Percentiles rank a stretch among this genome's conserved stretches.
These are phyloP conservation scores for Colinus virginianus DNA, from an alignment of 2,113 vertebrate species.

Conservation along the genomic window DNA sequence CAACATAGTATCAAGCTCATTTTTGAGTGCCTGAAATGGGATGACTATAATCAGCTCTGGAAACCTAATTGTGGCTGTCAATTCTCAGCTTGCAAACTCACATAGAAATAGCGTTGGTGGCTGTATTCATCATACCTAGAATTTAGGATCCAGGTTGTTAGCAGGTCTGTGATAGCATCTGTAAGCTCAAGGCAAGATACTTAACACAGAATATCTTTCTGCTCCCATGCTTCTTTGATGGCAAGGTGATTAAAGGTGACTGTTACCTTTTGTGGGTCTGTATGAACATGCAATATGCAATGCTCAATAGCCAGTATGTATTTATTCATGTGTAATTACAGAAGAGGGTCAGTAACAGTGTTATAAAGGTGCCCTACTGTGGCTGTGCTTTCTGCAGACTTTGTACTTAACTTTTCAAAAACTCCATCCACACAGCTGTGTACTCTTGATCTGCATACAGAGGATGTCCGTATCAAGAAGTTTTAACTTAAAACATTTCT, in stretches of 20 bases:
- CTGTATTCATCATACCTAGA: background rate
- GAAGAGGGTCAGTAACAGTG: background rate
- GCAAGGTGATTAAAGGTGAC: background rate
- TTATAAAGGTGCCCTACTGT: background rate
- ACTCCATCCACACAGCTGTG: accelerated
- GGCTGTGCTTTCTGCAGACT: background rate
- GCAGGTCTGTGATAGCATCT: background rate
- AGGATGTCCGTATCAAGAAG: background rate
- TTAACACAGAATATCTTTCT: background rate
- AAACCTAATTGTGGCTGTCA: slow-evolving; percentile 1
- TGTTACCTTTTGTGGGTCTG: background rate
- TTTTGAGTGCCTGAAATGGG: background rate
- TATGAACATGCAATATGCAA: background rate
- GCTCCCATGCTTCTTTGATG: background rate
- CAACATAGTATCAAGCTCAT: background rate
- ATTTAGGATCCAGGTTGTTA: background rate
- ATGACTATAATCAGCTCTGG: background rate
- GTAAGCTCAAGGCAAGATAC: background rate
- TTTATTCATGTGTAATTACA: background rate
- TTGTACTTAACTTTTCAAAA: background rate
- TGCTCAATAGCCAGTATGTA: background rate
- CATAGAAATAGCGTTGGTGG: background rate
- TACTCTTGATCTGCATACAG: background rate
- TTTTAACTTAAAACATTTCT: background rate
- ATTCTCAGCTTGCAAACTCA: background rate